phyloP scores from a whole-genome alignment of 2,888 invertebrate species.

The Cyclophora albipunctata region DNA sequence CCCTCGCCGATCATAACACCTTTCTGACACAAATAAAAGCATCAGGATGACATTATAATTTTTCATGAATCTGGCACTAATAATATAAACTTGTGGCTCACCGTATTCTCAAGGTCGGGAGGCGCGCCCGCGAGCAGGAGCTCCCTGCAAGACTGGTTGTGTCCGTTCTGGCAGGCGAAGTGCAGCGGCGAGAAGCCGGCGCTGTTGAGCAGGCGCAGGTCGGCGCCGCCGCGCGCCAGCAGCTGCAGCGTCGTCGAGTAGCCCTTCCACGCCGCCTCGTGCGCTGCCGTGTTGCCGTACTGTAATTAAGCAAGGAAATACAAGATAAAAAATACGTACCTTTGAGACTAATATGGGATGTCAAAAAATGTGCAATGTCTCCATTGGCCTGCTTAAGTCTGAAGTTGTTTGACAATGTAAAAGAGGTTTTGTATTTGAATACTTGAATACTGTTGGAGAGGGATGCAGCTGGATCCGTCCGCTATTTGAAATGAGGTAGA shows the following conservation, averaged over 20 bases:
- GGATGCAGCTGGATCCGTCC: no score
- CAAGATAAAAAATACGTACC: not conserved
- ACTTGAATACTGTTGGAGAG: no score
- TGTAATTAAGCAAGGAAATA: slow-evolving; percentile 36
- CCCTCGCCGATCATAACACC: no score
- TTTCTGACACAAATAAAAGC: not conserved
- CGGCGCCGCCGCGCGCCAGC: slow-evolving; percentile 78
- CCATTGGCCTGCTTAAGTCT: no score
- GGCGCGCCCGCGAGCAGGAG: slow-evolving; percentile 90
- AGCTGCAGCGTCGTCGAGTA: slow-evolving; percentile 85
- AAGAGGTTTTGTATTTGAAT: no score
- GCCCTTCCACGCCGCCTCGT: slow-evolving; percentile 97
- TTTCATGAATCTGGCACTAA: no score
- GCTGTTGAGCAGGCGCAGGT: slow-evolving; percentile 82
- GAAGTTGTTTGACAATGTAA: no score
- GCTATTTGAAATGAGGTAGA: no score
- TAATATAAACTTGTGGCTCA: slow-evolving; percentile 44
- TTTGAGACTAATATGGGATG: no score
- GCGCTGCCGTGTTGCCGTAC: slow-evolving; percentile 95
- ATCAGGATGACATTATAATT: not conserved
- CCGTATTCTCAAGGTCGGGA: slow-evolving; percentile 93
- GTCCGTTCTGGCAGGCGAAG: slow-evolving; percentile 96
- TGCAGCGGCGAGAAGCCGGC: slow-evolving; percentile 96
- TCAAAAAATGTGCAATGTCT: no score
- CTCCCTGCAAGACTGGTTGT: slow-evolving; percentile 95